Percentiles rank a stretch among this genome's conserved stretches.
phyloP scores from a whole-genome alignment of 1,140 invertebrate genomes.

The Colletes gigas region DNA sequence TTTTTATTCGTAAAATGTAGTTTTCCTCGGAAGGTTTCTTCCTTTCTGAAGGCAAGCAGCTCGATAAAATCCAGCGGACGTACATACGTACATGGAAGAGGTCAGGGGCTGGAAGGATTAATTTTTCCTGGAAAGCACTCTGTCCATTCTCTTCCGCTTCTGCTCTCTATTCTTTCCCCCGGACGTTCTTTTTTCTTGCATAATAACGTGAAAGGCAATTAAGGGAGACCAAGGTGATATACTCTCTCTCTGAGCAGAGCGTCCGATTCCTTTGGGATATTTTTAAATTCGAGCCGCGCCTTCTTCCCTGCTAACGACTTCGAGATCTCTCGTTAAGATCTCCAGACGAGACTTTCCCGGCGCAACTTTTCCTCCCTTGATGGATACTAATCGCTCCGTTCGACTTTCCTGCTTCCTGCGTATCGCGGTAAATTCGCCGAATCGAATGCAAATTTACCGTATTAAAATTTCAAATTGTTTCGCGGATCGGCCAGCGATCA shows the following conservation, averaged over 20 bases:
- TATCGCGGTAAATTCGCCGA: background rate
- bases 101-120: constrained; percentile 27
- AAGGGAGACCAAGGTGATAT: constrained; percentile 35
- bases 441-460: too few species aligned
- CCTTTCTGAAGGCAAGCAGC: background rate
- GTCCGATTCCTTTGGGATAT: constrained; percentile 29
- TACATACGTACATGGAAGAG: background rate
- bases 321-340: constrained; percentile 52
- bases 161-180: background rate
- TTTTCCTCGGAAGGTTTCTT: constrained; percentile 10
- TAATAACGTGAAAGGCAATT: constrained; percentile 56
- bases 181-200: constrained; percentile 12
- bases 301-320: constrained; percentile 36
- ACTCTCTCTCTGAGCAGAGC: constrained; percentile 13
- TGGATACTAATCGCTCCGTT: constrained; percentile 27
- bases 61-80: constrained; percentile 31
- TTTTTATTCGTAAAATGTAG: background rate
- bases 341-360: constrained; percentile 27
- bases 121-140: constrained; percentile 23
- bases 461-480: background rate
- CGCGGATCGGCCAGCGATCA: too few species aligned
- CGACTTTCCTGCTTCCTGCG: background rate
- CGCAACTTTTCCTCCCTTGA: constrained; percentile 30
- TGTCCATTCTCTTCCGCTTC: background rate
- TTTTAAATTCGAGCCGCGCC: constrained; percentile 42